phyloP scores from a whole-genome alignment of 2,797 vertebrate genomes.

The Clarias platycephalus region DNA sequence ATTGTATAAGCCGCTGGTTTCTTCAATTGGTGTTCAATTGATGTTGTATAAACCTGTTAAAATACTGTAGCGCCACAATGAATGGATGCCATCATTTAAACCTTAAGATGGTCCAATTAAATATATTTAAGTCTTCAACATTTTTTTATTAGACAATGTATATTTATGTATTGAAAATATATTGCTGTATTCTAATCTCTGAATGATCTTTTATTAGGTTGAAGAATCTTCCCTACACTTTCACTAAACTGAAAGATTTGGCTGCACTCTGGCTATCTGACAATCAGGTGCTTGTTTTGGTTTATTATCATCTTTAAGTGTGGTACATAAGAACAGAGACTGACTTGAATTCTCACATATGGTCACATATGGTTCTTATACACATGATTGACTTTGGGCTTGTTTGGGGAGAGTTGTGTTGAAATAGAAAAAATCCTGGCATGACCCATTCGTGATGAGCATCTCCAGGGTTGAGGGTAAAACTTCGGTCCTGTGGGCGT shows the following conservation, averaged over 20 bases:
- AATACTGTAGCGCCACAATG: too few species aligned
- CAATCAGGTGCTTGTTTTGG: slow-evolving; percentile 88
- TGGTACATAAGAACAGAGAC: neutral
- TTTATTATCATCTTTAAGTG: neutral
- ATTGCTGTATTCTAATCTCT: neutral
- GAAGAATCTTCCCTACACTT: slow-evolving; percentile 98
- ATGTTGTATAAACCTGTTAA: too few species aligned
- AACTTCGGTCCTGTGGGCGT: too few species aligned
- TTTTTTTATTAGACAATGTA: neutral
- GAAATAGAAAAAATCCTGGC: neutral
- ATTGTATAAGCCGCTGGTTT: too few species aligned
- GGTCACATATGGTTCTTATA: neutral
- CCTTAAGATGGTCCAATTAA: too few species aligned
- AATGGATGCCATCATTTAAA: too few species aligned
- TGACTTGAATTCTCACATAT: neutral
- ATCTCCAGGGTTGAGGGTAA: too few species aligned
- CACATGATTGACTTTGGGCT: neutral
- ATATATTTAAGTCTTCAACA: too few species aligned
- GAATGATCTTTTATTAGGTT: slow-evolving; percentile 74
- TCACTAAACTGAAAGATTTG: slow-evolving; percentile 97
- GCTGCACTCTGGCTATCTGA: slow-evolving; percentile 99
- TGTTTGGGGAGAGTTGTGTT: neutral
- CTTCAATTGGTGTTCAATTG: too few species aligned
- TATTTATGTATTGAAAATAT: slow-evolving; percentile 12
- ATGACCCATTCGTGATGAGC: too few species aligned